Conservation (phyloP, 2,888 invertebrate species). For the Ametastegia equiseti region DNA sequence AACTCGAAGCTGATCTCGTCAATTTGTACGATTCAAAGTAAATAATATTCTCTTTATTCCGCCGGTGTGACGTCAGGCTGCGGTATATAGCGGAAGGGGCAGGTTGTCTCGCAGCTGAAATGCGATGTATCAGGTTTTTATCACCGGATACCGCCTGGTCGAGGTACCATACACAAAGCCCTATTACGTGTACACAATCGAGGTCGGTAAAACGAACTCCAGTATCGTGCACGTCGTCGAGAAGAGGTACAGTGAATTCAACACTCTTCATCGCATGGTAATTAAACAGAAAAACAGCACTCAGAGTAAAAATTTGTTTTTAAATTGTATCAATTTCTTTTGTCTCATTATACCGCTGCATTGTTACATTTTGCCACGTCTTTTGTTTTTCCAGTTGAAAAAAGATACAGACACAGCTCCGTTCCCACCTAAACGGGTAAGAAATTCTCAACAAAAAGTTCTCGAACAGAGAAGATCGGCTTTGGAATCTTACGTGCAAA, state of each 20-base stretch:
- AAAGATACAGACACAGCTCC: constrained; percentile 77
- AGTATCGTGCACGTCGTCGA: constrained; percentile 75
- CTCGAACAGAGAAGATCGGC: constrained; percentile 78
- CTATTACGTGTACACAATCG: constrained; percentile 76
- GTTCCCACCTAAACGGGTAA: constrained; percentile 80
- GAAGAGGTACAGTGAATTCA: constrained; percentile 79
- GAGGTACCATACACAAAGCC: constrained; percentile 75
- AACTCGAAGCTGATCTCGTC: too few species aligned
- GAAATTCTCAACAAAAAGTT: constrained; percentile 79
- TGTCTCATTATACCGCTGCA: not conserved
- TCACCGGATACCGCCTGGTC: constrained; percentile 74
- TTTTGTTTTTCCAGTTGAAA: constrained; percentile 73
- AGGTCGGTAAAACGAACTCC: constrained; percentile 71
- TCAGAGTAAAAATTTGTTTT: too few species aligned
- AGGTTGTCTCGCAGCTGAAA: too few species aligned
- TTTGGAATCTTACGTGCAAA: constrained; percentile 78
- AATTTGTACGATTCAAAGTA: too few species aligned
- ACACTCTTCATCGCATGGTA: constrained; percentile 79
- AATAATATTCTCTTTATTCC: too few species aligned
- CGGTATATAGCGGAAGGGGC: constrained; percentile 49
- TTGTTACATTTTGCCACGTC: not conserved
- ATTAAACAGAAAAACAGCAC: too few species aligned
- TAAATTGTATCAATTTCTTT: too few species aligned
- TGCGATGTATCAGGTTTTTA: constrained; percentile 74
- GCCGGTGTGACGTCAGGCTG: not conserved